Evolutionary conservation across 2,113 vertebrate genomes (phyloP).

Genomic region (Bos indicus): DNA sequence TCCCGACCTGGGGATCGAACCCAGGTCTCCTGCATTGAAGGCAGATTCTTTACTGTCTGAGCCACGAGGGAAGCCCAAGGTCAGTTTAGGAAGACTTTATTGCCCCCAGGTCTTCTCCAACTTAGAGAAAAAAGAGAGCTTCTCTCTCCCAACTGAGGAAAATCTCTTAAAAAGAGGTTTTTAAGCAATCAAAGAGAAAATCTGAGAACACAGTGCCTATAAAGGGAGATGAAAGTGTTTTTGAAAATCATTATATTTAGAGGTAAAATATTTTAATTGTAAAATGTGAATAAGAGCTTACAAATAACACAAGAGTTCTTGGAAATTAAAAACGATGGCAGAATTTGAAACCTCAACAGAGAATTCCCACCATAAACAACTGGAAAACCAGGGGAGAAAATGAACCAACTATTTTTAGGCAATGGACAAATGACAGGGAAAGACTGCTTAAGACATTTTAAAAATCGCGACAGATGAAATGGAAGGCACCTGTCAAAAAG

Average conservation of each 20-base stretch:
- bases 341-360: background rate
- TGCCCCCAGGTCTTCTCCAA: background rate
- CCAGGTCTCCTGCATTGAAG: background rate
- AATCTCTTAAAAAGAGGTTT: background rate
- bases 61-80: background rate
- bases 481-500: background rate
- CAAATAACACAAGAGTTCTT: background rate
- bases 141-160: background rate
- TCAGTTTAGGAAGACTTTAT: background rate
- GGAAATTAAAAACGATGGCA: constrained; percentile 2
- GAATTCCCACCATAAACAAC: background rate
- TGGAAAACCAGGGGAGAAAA: background rate
- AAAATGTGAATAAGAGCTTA: background rate
- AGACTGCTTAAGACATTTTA: background rate
- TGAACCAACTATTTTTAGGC: background rate
- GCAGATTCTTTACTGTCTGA: background rate
- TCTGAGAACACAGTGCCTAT: background rate
- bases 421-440: background rate
- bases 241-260: background rate
- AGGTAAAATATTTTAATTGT: background rate
- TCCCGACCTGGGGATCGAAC: background rate
- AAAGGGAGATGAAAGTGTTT: background rate
- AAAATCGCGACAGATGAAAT: background rate
- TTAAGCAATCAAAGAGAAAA: constrained; percentile 11
- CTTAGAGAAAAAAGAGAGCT: background rate